Base-by-base conservation (phyloP, 2,113 vertebrate genomes). In the Anolis carolinensis region DNA sequence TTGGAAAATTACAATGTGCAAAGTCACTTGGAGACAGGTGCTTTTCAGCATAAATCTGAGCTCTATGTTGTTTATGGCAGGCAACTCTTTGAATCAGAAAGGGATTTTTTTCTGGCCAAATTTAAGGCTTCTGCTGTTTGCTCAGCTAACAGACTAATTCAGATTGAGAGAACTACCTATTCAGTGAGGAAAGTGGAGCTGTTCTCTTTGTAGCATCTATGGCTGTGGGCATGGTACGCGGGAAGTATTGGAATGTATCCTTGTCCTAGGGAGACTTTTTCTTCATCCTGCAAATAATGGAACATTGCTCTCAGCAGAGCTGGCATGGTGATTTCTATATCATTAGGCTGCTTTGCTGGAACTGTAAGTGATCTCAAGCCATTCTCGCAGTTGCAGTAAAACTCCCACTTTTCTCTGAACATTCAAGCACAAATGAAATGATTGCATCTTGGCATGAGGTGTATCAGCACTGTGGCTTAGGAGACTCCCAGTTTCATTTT, bases 41-140 rank as follows among this genome's bases (percentile, higher is more conserved):
- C 14, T 80, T 86, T 86, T n/a, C 9, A 68, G 2, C 23, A 27
- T 70, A n/a, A 23, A 62, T 23, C 36, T 84, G 55, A 83, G 36
- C 78, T 74, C 30, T 4, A 1, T 9, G 0, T 79, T 86, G 50
- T 14, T 90, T 62, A 67, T 72, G 7, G 50, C 13, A 90, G 62
- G 36, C 25, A 36, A 9, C 85, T 82, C 68, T 86, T 91, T 67
- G 86, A 23, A 70, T 83, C 68, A 78, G 80, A 86, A 82, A 62
- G 52, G 16, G 50, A 34, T 88, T 23, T 62, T 48, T 44, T 85
- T 3, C 1, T 0, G 7, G 14, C 50, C 79, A 63, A 36, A 86
- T 82, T 21, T 87, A 72, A 81, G 67, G 65, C 70, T 74, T 10
- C 79, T 86, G n/a, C n/a, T n/a, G n/a, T 86, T 81, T 82, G 78